Conservation (phyloP, 2,797 vertebrate genomes). For the Melopsittacus undulatus region DNA sequence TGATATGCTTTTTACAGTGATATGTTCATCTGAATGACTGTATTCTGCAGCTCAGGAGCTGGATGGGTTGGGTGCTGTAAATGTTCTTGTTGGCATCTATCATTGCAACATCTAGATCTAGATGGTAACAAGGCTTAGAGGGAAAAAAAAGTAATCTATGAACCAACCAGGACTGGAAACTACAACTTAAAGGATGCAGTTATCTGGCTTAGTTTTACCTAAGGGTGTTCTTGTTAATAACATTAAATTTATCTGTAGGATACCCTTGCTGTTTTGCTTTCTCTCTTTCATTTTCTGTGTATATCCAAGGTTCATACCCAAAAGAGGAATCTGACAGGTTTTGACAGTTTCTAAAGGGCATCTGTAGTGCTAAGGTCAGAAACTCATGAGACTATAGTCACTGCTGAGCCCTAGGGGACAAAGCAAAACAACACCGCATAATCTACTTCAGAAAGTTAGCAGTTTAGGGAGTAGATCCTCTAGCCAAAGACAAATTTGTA, state of each 20-base stretch:
- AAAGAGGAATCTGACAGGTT: conserved; percentile 53
- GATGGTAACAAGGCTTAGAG: not conserved
- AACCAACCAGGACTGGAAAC: not conserved
- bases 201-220: not conserved
- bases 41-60: not conserved
- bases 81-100: not conserved
- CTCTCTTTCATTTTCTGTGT: not conserved
- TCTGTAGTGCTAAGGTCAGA: conserved; percentile 62
- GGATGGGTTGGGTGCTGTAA: not conserved
- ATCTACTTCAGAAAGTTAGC: not conserved
- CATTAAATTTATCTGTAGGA: conserved; percentile 10
- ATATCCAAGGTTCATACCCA: conserved; percentile 25
- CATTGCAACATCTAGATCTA: not conserved
- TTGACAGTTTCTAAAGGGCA: conserved; percentile 65
- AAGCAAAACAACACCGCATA: not conserved
- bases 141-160: not conserved
- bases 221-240: conserved; percentile 24
- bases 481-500: not conserved
- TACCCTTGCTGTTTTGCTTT: not conserved
- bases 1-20: not conserved
- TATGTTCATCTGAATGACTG: not conserved
- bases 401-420: not conserved
- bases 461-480: not conserved
- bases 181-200: not conserved
- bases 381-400: conserved; percentile 33